phyloP scores from a whole-genome alignment of 2,113 vertebrate species.

The Cynoglossus semilaevis region DNA sequence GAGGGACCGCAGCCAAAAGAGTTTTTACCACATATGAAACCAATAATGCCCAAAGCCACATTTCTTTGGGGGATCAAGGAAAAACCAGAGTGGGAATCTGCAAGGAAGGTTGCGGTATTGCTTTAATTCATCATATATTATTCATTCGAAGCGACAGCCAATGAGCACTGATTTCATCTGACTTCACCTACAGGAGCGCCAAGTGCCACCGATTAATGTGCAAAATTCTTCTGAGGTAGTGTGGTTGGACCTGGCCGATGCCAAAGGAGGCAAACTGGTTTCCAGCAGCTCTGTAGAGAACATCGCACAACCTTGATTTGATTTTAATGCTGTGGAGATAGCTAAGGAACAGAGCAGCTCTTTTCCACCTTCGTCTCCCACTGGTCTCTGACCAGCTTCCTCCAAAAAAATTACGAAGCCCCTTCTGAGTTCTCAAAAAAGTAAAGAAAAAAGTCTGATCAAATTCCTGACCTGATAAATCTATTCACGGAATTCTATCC shows the following conservation, averaged over 20 bases:
- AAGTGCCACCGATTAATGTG: conserved; percentile 54
- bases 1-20: conserved; percentile 32
- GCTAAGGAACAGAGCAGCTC: conserved; percentile 21
- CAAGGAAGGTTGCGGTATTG: conserved; percentile 12
- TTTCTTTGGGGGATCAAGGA: conserved; percentile 4
- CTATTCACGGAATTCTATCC: conserved; percentile 13
- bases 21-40: conserved; percentile 43
- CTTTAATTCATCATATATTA: conserved; percentile 35
- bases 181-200: conserved; percentile 40
- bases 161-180: conserved; percentile 41
- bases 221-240: conserved; percentile 40
- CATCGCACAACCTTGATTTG: conserved; percentile 12
- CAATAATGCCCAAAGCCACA: conserved; percentile 36
- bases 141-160: conserved; percentile 25
- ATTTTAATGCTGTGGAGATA: conserved; percentile 37
- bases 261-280: conserved; percentile 49
- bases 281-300: conserved; percentile 34
- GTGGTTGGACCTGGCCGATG: conserved; percentile 10
- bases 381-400: background rate
- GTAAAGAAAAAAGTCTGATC: conserved; percentile 6
- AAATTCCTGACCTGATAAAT: conserved; percentile 10
- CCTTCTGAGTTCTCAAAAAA: background rate
- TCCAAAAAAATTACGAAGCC: too few species aligned
- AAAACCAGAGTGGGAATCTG: conserved; percentile 42
- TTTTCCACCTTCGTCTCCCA: conserved; percentile 25